Percentiles rank a stretch among this genome's conserved stretches.
Evolutionary conservation across 1,140 invertebrate species (phyloP).

Genomic region (Varroa destructor): DNA sequence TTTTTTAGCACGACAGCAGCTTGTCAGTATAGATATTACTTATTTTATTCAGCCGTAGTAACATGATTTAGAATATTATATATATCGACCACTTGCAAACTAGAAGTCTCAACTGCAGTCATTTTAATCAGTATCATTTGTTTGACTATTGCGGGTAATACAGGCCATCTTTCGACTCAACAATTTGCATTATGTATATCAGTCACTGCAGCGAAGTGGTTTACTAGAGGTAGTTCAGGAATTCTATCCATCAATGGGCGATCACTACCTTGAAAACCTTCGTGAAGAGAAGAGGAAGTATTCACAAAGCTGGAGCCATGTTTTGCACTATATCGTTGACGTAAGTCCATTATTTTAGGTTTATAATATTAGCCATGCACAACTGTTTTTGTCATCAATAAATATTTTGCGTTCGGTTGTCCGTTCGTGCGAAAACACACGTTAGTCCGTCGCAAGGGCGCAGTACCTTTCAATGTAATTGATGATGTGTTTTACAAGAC

Average conservation of each 20-base stretch:
- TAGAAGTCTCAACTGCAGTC: too few relatives aligned
- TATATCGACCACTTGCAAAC: too few relatives aligned
- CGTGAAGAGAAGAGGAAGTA: constrained; percentile 61
- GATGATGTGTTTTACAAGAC: neutral
- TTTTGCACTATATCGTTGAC: constrained; percentile 55
- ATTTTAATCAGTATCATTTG: too few relatives aligned
- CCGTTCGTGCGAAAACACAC: too few relatives aligned
- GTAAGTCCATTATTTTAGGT: constrained; percentile 36
- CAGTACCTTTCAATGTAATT: too few relatives aligned
- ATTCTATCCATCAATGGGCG: constrained; percentile 66
- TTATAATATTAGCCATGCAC: constrained; percentile 33
- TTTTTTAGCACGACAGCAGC: too few relatives aligned
- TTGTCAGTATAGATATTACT: too few relatives aligned
- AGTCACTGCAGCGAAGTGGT: constrained; percentile 62
- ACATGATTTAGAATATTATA: too few relatives aligned
- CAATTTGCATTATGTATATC: constrained; percentile 83
- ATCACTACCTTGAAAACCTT: constrained; percentile 63
- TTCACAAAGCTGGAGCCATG: constrained; percentile 66
- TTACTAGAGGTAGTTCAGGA: constrained; percentile 62
- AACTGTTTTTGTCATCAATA: constrained; percentile 20
- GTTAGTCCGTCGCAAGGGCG: too few relatives aligned
- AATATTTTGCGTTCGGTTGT: neutral
- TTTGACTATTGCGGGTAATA: constrained; percentile 35
- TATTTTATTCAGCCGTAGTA: too few relatives aligned
- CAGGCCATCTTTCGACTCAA: constrained; percentile 66